A percentile compares a stretch with the other conserved stretches of the same genome.
Conservation (phyloP, 2,113 vertebrate genomes). For the Acrocephalus kingi region DNA sequence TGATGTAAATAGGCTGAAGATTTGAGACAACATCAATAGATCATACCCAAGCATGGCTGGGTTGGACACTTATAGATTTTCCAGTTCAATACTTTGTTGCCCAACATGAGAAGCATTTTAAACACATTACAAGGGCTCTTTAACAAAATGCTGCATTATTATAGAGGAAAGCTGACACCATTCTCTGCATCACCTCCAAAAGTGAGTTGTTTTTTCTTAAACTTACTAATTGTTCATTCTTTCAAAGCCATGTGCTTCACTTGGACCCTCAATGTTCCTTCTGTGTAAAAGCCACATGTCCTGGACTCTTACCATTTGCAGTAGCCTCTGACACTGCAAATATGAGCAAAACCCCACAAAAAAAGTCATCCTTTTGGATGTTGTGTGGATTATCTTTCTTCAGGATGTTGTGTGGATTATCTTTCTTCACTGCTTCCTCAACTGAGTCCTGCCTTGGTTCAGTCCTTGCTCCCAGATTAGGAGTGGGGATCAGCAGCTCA, state of each 20-base stretch:
- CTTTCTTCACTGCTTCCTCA: neutral
- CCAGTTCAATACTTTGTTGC: neutral
- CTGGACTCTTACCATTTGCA: neutral
- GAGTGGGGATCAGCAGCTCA: neutral
- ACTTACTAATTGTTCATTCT: neutral
- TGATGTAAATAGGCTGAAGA: neutral
- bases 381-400: neutral
- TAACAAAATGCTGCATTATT: neutral
- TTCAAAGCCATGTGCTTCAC: neutral
- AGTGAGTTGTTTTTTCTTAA: neutral
- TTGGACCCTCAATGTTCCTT: neutral
- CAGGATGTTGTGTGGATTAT: too few species aligned
- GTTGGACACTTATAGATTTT: neutral
- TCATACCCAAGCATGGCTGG: neutral
- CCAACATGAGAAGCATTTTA: neutral
- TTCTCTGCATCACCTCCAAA: neutral
- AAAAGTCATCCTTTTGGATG: neutral
- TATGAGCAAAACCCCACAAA: neutral
- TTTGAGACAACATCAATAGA: neutral
- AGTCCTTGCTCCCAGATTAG: neutral
- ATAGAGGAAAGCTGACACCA: neutral
- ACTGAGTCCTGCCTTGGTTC: neutral
- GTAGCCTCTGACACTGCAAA: neutral
- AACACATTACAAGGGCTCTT: neutral
- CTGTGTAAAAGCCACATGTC: neutral